Evolutionary conservation across 2,797 vertebrate species (phyloP).

Genomic region (Cygnus olor): DNA sequence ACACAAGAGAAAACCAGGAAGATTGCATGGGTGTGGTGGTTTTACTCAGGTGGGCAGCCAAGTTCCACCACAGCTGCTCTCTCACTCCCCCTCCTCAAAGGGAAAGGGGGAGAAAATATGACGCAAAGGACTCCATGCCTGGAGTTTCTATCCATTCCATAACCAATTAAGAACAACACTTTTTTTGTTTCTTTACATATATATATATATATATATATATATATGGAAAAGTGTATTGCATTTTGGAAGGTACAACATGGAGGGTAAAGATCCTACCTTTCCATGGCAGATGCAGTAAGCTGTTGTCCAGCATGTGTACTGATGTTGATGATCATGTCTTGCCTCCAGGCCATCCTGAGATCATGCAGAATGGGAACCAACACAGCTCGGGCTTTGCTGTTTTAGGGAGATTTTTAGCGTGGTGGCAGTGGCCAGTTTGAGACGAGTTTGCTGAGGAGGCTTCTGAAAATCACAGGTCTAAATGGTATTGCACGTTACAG

Average conservation of each 20-base stretch:
- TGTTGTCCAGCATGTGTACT: neutral
- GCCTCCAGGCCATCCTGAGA: neutral
- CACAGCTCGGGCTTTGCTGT: neutral
- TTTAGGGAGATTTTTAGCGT: neutral
- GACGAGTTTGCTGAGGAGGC: neutral
- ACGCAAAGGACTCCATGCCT: too few relatives aligned
- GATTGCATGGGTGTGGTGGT: neutral
- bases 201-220: neutral
- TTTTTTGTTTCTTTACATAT: neutral
- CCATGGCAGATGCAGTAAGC: neutral
- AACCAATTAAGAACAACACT: neutral
- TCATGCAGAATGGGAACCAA: neutral
- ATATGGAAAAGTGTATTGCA: neutral
- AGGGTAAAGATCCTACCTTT: neutral
- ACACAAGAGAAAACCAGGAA: neutral
- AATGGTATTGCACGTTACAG: neutral
- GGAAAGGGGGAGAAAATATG: too few relatives aligned
- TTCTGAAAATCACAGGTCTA: constrained; percentile 11
- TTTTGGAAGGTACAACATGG: neutral
- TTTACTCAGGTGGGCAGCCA: too few relatives aligned
- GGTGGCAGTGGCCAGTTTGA: neutral
- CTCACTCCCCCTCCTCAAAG: too few relatives aligned
- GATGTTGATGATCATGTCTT: neutral
- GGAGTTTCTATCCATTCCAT: neutral
- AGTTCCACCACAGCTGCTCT: too few relatives aligned